A percentile compares a stretch with the other conserved stretches of the same genome.
phyloP scores from a whole-genome alignment of 2,888 invertebrate genomes.

The Ferdinandea cuprea region DNA sequence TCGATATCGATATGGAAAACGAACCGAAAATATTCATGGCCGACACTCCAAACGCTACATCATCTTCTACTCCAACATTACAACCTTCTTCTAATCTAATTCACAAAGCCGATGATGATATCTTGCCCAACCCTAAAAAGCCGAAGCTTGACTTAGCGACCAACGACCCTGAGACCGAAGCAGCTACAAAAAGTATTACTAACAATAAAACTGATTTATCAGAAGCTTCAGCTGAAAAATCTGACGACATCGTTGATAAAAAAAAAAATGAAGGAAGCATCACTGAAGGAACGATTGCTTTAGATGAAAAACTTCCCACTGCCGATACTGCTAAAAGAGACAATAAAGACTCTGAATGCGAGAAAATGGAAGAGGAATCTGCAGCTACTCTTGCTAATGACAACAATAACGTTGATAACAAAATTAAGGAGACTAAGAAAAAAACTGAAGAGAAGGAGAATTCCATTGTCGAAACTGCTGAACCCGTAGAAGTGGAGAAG shows the following conservation, averaged over 20 bases:
- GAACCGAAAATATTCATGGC: conserved; percentile 80
- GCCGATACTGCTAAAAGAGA: conserved; percentile 70
- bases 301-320: conserved; percentile 78
- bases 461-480: conserved; percentile 4
- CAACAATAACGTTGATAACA: conserved; percentile 24
- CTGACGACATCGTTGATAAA: conserved; percentile 16
- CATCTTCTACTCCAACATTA: conserved; percentile 67
- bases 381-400: conserved; percentile 74
- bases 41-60: conserved; percentile 80
- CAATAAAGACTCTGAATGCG: conserved; percentile 18
- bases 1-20: conserved; percentile 85
- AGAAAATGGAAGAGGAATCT: conserved; percentile 64
- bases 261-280: conserved; percentile 38
- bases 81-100: conserved; percentile 71
- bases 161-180: conserved; percentile 52
- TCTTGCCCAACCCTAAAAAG: conserved; percentile 84
- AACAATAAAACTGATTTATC: conserved; percentile 29
- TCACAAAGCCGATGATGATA: conserved; percentile 78
- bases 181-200: conserved; percentile 58
- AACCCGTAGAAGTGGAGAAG: not conserved
- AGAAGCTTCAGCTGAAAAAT: conserved; percentile 26
- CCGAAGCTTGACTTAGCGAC: conserved; percentile 78
- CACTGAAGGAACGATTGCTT: conserved; percentile 4
- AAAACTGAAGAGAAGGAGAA: conserved; percentile 42
- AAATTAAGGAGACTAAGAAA: conserved; percentile 34